Base-by-base conservation (phyloP, 2,797 vertebrate genomes). In the Molothrus aeneus region DNA sequence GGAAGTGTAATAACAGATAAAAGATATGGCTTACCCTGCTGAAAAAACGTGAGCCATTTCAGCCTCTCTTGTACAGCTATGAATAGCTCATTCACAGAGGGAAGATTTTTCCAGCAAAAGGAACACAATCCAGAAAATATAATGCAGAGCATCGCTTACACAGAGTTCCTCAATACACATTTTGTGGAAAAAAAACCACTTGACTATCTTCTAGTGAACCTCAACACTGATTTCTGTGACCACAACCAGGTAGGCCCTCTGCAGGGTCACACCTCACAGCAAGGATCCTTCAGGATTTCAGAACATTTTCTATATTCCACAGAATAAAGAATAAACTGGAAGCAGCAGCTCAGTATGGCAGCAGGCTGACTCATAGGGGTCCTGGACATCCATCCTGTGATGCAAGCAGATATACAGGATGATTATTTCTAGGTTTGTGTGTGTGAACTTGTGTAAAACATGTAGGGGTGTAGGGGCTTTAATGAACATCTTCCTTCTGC, bases 1-100 rank as follows among this genome's bases (percentile, higher is more conserved):
- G 93, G 71, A 88, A 96, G 42, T 7, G 2, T 42, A 95, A 77
- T 53, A 88, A 45, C 48, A 95, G 80, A 93, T 86, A 86, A 89
- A 90, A 93, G 92, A 89, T 85, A 71, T 0, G 0, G 59, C 29
- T 94, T 86, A 77, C 11, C 15, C 56, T 64, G 47, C 48, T 88
- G 54, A 88, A 88, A 95, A 94, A 79, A 60, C 5, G 21, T 80
- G 73, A 86, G 47, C 68, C 60, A 60, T 75, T 84, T 73, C 80
- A 92, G 68, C 60, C 48, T 70, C 28, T 47, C 63, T 40, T 42
- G 29, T 54, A 47, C 16, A 57, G 66, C 70, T 56, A 43, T 10
- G 51, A 94, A 73, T 16, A 86, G 51, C 64, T 93, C 13, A 13
- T 45, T 80, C 66, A 63, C 36, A 75, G 26, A 61, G 70, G 25